Conservation (phyloP, 2,888 invertebrate species). For the Limnephilus lunatus region DNA sequence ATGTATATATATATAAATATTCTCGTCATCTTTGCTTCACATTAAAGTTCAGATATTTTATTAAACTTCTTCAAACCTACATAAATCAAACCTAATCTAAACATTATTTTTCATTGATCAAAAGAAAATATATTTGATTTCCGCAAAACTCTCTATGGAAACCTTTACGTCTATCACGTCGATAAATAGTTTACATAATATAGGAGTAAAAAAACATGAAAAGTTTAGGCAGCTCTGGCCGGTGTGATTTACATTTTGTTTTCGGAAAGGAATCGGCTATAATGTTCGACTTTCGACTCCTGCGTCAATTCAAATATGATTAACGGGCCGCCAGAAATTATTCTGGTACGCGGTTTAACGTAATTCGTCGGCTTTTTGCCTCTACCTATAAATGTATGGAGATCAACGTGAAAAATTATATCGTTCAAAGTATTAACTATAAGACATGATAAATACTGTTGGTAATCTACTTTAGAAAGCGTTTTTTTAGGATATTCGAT, state of each 20-base stretch:
- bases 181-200: not conserved
- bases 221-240: not conserved
- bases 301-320: slow-evolving; percentile 50
- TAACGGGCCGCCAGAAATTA: slow-evolving; percentile 52
- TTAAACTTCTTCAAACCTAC: too few relatives aligned
- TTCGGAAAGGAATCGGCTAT: slow-evolving; percentile 50
- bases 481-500: too few relatives aligned
- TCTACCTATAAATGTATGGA: not conserved
- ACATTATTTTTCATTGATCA: too few relatives aligned
- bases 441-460: too few relatives aligned
- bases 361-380: not conserved
- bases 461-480: too few relatives aligned
- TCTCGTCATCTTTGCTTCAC: too few relatives aligned
- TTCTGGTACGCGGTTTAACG: slow-evolving; percentile 35
- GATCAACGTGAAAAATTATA: not conserved
- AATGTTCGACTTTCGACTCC: slow-evolving; percentile 40
- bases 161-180: not conserved
- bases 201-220: not conserved
- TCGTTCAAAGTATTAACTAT: not conserved
- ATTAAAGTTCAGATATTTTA: too few relatives aligned
- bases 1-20: too few relatives aligned
- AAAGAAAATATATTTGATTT: too few relatives aligned
- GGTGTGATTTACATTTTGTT: slow-evolving; percentile 62
- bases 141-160: too few relatives aligned
- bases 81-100: too few relatives aligned